These are phyloP conservation scores for Nemotelus pantherinus DNA, from an alignment of 2,888 invertebrate genomes.

Conservation along the genomic window DNA sequence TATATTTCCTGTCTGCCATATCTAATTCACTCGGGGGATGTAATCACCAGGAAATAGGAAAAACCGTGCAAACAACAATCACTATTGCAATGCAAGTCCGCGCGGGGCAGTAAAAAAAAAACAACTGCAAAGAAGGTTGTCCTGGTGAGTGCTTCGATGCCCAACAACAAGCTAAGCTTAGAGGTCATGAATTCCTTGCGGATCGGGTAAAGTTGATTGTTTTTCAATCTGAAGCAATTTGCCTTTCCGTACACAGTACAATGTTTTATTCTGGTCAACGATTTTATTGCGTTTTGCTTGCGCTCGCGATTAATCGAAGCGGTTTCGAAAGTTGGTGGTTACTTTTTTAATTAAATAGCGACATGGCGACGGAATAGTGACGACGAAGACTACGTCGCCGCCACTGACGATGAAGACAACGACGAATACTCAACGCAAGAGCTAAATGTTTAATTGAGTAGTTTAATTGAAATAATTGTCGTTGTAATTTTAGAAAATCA, in stretches of 20 bases:
- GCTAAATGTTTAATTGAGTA: slow-evolving; percentile 49
- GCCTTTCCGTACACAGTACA: slow-evolving; percentile 31
- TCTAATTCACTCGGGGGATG: neutral
- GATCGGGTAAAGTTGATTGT: slow-evolving; percentile 36
- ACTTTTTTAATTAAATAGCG: slow-evolving; percentile 46
- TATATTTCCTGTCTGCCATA: slow-evolving; percentile 9
- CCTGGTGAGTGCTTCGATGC: too few species aligned
- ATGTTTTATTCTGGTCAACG: slow-evolving; percentile 49
- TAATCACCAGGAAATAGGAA: neutral
- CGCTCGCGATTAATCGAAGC: slow-evolving; percentile 50
- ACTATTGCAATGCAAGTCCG: too few species aligned
- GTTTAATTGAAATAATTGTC: slow-evolving; percentile 46
- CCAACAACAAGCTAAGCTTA: too few species aligned
- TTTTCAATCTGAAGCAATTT: slow-evolving; percentile 41
- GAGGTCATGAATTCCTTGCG: neutral
- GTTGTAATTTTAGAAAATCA: slow-evolving; percentile 27
- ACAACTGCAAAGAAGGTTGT: too few species aligned
- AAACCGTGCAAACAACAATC: slow-evolving; percentile 14
- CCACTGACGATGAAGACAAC: too few species aligned
- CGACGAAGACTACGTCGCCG: too few species aligned
- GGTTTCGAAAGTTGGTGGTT: slow-evolving; percentile 23
- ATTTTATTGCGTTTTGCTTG: slow-evolving; percentile 48
- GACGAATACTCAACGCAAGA: neutral
- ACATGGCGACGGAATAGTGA: slow-evolving; percentile 3
- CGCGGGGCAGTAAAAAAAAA: too few species aligned